Conservation (phyloP, 2,797 vertebrate genomes). For the Anomalospiza imberbis region DNA sequence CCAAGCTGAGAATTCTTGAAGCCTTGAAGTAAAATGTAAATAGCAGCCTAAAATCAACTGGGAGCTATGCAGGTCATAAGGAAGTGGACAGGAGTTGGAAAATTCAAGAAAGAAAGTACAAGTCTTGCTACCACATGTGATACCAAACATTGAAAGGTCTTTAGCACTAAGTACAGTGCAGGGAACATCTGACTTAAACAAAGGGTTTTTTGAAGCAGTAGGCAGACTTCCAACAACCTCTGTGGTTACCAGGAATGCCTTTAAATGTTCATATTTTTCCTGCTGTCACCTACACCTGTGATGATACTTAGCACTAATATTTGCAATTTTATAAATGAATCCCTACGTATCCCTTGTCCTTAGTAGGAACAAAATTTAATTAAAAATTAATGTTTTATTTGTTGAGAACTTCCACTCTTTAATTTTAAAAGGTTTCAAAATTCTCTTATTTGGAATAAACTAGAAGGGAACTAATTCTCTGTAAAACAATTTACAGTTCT, state of each 20-base stretch:
- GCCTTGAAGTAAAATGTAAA: neutral
- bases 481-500: neutral
- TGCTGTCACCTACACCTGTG: neutral
- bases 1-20: neutral
- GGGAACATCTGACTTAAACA: neutral
- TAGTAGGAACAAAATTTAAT: neutral
- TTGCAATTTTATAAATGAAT: neutral
- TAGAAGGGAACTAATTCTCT: neutral
- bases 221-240: neutral
- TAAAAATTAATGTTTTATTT: neutral
- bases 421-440: neutral
- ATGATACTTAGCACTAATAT: neutral
- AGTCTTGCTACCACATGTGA: neutral
- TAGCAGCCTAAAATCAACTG: neutral
- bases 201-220: neutral
- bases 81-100: neutral
- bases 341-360: neutral
- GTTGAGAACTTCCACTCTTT: neutral
- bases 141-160: neutral
- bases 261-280: neutral
- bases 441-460: neutral
- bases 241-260: neutral
- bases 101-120: neutral
- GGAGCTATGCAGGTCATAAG: accelerated
- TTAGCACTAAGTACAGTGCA: neutral